phyloP scores from a whole-genome alignment of 2,888 invertebrate genomes.

The Apoderus coryli region DNA sequence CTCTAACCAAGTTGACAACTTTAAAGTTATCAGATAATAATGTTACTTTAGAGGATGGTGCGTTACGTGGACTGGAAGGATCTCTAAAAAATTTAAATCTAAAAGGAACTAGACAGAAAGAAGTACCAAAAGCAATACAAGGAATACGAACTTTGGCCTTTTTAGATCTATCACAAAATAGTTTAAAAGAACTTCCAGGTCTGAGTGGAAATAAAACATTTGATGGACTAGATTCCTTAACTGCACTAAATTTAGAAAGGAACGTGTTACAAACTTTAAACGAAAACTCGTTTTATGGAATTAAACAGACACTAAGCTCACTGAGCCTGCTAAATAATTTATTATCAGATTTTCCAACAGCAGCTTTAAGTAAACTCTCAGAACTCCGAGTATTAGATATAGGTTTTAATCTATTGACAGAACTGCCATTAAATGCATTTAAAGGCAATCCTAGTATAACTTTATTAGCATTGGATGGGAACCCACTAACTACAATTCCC shows the following conservation, averaged over 20 bases:
- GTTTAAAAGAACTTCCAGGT: conserved; percentile 67
- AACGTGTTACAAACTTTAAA: conserved; percentile 70
- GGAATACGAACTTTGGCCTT: conserved; percentile 71
- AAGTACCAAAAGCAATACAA: conserved; percentile 63
- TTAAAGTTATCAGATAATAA: conserved; percentile 81
- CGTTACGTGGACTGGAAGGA: conserved; percentile 66
- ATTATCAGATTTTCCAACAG: conserved; percentile 72
- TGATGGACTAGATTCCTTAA: conserved; percentile 65
- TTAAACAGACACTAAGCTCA: conserved; percentile 71
- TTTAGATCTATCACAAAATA: conserved; percentile 79
- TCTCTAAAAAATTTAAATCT: conserved; percentile 78
- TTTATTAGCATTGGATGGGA: conserved; percentile 77
- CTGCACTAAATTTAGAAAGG: conserved; percentile 76
- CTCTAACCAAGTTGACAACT: conserved; percentile 58
- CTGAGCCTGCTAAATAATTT: conserved; percentile 80
- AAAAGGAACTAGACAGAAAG: conserved; percentile 71
- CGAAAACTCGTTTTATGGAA: conserved; percentile 62
- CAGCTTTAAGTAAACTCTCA: conserved; percentile 58
- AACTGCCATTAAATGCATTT: conserved; percentile 67
- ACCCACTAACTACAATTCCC: conserved; percentile 74
- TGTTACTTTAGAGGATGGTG: conserved; percentile 51
- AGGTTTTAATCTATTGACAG: conserved; percentile 78
- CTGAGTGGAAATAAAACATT: conserved; percentile 47
- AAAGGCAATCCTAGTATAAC: conserved; percentile 71
- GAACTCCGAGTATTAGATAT: conserved; percentile 81